Base-by-base conservation (phyloP, 2,888 invertebrate species). In the Agriopis marginaria region DNA sequence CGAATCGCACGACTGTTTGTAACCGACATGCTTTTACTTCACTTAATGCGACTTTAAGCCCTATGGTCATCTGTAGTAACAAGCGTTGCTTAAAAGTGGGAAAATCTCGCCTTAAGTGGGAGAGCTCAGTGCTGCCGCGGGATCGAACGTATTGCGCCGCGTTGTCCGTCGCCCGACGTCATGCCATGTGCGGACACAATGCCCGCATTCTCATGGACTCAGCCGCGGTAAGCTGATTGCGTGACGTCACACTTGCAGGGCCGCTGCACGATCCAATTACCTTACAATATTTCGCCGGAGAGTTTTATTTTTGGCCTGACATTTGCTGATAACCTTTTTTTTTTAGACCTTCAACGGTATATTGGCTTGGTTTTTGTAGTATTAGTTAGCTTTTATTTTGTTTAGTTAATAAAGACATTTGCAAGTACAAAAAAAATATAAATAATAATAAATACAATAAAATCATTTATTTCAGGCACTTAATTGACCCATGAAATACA, bases 211-310 rank as follows among this genome's bases (percentile, higher is more conserved):
- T 90, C 94, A 94, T 93, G 93, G 90, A 91, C 89, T 89, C 88
- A 87, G 89, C 86, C 89, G 82, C 89, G 86, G 89, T 94, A 94
- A 94, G 94, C 94, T 93, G 94, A 94, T 94, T 94, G 92, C 91
- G 90, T 93, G 91, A 90, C 94, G 93, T 92, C 93, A 94, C 85
- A 86, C 82, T 70, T 71, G 78, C 79, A 79, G 81, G 84, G 77
- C 78, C 76, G 71, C 63, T 83, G 79, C 85, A 82, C 83, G 80
- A 72, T 79, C 75, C 79, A 80, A 81, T 83, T 79, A 79, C 75
- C 74, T 73, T 75, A 74, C 73, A 71, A 71, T 75, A 73, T 70
- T 70, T 23, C 62, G 51, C 45, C 53, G 55, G 56, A 11, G 11
- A 42, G 59, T 70, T 68, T 70, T 68, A 61, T 65, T 56, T 60